Evolutionary conservation across 2,113 vertebrate genomes (phyloP).

Genomic region (Polyodon spathula): DNA sequence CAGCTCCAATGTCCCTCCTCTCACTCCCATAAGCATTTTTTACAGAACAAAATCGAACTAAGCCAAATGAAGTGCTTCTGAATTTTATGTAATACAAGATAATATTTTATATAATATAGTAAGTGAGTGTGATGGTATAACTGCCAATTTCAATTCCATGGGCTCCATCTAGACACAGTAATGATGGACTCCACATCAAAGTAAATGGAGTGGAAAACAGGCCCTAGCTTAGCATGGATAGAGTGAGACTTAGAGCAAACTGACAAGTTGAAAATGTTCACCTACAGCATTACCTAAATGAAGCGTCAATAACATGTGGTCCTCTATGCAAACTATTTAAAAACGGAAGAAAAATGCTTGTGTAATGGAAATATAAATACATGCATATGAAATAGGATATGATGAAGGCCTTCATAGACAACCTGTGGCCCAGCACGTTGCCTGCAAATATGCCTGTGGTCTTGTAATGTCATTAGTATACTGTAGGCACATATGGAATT

Average conservation of each 20-base stretch:
- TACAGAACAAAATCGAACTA: not conserved
- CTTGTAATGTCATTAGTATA: not conserved
- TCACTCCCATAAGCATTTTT: not conserved
- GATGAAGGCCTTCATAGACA: not conserved
- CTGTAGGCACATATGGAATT: not conserved
- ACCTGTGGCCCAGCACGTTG: not conserved
- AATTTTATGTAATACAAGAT: not conserved
- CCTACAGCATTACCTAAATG: not conserved
- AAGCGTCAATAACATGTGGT: not conserved
- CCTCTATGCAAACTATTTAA: not conserved
- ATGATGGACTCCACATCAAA: not conserved
- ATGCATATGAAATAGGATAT: not conserved
- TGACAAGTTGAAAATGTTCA: not conserved
- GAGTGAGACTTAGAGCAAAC: not conserved
- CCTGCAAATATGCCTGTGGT: not conserved
- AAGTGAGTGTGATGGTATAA: not conserved
- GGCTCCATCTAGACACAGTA: not conserved
- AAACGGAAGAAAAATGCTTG: not conserved
- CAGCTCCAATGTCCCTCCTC: too few relatives aligned
- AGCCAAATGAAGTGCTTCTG: not conserved
- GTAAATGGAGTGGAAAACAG: slow-evolving; percentile 14
- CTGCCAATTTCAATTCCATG: slow-evolving; percentile 4
- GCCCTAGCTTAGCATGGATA: not conserved
- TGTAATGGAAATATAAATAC: not conserved
- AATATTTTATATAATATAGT: too few relatives aligned